Conservation (phyloP, 2,113 vertebrate species). For the Cettia cetti region DNA sequence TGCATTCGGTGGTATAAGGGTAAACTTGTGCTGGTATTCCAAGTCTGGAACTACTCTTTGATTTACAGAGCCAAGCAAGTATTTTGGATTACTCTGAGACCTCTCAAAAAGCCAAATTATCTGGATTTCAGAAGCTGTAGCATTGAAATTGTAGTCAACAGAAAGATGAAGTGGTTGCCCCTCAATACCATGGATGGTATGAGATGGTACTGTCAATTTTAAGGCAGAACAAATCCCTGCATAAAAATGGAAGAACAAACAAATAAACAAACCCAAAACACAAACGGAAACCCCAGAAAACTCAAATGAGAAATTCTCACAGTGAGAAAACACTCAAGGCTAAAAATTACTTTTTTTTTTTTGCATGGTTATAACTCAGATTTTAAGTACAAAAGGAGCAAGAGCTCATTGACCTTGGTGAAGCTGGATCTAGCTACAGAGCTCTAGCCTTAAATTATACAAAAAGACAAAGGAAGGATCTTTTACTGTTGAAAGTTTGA, state of each 20-base stretch:
- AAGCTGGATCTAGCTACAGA: background rate
- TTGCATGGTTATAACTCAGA: background rate
- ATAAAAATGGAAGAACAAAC: background rate
- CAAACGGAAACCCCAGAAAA: background rate
- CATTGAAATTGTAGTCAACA: conserved; percentile 73
- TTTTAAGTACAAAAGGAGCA: background rate
- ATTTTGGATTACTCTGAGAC: conserved; percentile 64
- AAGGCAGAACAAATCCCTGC: conserved; percentile 71
- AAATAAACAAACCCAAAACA: background rate
- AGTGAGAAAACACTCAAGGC: background rate
- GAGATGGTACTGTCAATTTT: conserved; percentile 70
- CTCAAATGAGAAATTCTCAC: background rate
- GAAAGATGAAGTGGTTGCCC: conserved; percentile 75
- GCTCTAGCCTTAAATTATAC: background rate
- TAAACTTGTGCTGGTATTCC: conserved; percentile 78
- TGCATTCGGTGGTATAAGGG: conserved; percentile 74
- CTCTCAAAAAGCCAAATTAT: conserved; percentile 81
- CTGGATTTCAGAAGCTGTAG: conserved; percentile 73
- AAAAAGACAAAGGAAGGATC: background rate
- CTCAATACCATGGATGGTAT: conserved; percentile 71
- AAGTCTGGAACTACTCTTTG: conserved; percentile 74
- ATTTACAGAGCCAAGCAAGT: conserved; percentile 74
- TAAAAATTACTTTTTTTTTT: background rate
- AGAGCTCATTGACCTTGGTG: background rate
- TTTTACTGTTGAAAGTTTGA: background rate